A percentile compares a stretch with the other conserved stretches of the same genome.
phyloP scores from a whole-genome alignment of 2,888 invertebrate species.

The Sminthurinus aureus region DNA sequence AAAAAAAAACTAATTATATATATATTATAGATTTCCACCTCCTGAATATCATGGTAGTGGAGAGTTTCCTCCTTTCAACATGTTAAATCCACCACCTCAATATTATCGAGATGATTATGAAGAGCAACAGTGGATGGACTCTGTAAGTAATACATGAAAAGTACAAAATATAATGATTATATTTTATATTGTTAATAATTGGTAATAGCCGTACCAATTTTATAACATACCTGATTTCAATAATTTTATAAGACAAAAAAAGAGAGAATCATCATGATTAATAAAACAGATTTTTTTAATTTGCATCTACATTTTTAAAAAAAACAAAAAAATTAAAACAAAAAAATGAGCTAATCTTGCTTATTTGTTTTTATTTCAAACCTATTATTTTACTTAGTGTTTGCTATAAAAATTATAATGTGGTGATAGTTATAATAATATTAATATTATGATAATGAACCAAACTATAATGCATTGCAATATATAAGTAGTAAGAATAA shows the following conservation, averaged over 20 bases:
- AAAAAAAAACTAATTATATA: constrained; percentile 10
- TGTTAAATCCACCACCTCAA: constrained; percentile 44
- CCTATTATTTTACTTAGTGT: neutral
- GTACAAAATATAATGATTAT: neutral
- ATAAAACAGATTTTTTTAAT: too few species aligned
- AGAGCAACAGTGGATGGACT: constrained; percentile 74
- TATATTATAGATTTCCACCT: constrained; percentile 49
- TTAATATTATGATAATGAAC: too few species aligned
- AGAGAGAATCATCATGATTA: neutral
- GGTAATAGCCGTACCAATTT: neutral
- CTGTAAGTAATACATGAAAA: constrained; percentile 61
- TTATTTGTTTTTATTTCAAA: neutral
- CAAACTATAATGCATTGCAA: too few species aligned
- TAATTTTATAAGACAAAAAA: neutral
- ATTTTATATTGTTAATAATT: too few species aligned
- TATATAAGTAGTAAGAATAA: too few species aligned
- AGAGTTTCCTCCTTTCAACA: constrained; percentile 53
- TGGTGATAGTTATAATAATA: too few species aligned
- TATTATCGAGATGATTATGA: constrained; percentile 62
- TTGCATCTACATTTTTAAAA: too few species aligned
- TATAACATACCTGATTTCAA: neutral
- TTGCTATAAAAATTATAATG: neutral
- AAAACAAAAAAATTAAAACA: too few species aligned
- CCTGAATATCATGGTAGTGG: constrained; percentile 48
- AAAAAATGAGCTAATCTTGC: too few species aligned